Evolutionary conservation across 2,888 invertebrate species (phyloP), one percentile per base, ranked within the genome.

Genomic region (Caenorhabditis sinica): DNA sequence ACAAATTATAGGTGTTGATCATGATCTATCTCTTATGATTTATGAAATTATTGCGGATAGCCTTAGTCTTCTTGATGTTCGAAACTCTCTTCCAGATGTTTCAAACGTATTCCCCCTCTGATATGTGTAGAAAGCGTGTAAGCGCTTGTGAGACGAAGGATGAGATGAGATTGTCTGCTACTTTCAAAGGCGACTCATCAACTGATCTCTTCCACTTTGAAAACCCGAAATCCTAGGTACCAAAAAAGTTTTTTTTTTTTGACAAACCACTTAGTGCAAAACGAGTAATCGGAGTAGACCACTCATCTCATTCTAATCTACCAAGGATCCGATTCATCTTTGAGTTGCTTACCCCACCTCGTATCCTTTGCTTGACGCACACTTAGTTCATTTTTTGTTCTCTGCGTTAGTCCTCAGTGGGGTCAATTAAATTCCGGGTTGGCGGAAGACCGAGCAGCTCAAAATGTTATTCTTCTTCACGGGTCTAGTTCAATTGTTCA

Each of bases 111-210:
- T 17, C n/a, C 20, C 33, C 49, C 5, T 2, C n/a, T 43, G 1
- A 9, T 3, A 45, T 23, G 23, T 51, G 65, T 30, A 20, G 30
- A 30, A 20, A 56, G 15, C 60, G 33, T 58, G 56, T 11, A 0
- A 45, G 20, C 1, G 13, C n/a, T 61, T 61, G 45, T 36, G 30
- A 6, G 13, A 13, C 40, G 9, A 49, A 23, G 30, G 51, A 68
- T 36, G 60, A 68, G 23, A 51, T 17, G 45, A 33, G 68, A 68
- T 60, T 68, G 76, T 76, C 76, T 76, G 13, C 30, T 60, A 60
- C 49, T n/a, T 66, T 49, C 11, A 4, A 30, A 6, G 11, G 4
- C 9, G 8, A 40, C 36, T 33, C 20, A 43, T 30, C 23, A 0
- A 4, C 17, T 43, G 43, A 45, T 56, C 58, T 71, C 33, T 45